Conservation (phyloP, 2,888 invertebrate genomes). For the Sarcophaga subvicina region DNA sequence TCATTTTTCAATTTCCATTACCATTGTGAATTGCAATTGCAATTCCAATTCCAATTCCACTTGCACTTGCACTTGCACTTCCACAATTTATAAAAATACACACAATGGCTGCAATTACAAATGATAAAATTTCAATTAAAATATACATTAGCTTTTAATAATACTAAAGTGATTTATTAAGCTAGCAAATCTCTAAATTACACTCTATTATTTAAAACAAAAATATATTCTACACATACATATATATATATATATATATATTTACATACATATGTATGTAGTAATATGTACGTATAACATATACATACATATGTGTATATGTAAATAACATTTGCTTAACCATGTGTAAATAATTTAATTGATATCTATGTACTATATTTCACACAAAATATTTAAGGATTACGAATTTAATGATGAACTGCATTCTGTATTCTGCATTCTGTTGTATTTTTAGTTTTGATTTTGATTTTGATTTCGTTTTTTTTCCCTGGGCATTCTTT, state of each 20-base stretch:
- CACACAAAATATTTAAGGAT: neutral
- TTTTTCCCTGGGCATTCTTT: too few species aligned
- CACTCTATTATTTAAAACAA: slow-evolving; percentile 2
- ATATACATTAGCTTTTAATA: slow-evolving; percentile 52
- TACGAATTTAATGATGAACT: neutral
- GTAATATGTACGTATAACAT: neutral
- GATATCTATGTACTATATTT: neutral
- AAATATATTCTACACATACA: neutral
- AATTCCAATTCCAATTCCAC: neutral
- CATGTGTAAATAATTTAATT: neutral
- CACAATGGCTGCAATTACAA: slow-evolving; percentile 42
- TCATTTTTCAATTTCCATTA: slow-evolving; percentile 14
- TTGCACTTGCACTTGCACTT: neutral
- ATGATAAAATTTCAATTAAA: slow-evolving; percentile 68
- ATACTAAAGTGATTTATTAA: slow-evolving; percentile 55
- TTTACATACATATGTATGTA: neutral
- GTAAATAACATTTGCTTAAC: neutral
- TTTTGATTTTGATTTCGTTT: too few species aligned
- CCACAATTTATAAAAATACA: neutral
- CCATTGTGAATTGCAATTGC: neutral
- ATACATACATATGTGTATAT: too few species aligned
- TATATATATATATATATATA: too few species aligned
- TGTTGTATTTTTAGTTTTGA: too few species aligned
- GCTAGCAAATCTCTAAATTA: slow-evolving; percentile 21
- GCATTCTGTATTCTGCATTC: neutral